A percentile compares a stretch with the other conserved stretches of the same genome.
phyloP scores from a whole-genome alignment of 1,140 invertebrate species.

The Cydia splendana region DNA sequence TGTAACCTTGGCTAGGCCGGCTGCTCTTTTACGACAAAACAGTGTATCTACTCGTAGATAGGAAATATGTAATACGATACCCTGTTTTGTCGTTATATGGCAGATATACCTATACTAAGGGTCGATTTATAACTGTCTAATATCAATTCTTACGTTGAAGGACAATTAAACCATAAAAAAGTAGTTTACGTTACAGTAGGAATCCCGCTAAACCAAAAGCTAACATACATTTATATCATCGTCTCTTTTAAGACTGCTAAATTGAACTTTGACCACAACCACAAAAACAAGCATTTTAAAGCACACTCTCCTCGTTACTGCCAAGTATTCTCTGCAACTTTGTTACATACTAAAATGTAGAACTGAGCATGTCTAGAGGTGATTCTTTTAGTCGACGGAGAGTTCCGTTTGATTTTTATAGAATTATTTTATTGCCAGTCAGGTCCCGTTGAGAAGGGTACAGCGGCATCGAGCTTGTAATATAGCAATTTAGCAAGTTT shows the following conservation, averaged over 20 bases:
- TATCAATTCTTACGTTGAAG: no score
- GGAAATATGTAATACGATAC: no score
- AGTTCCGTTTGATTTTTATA: conserved; percentile 21
- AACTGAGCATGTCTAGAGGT: background rate
- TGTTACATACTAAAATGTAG: background rate
- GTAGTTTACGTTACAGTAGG: no score
- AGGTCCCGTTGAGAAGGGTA: conserved; percentile 19
- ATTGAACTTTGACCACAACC: background rate
- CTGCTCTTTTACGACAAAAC: no score
- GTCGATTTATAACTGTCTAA: no score
- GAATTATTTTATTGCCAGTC: conserved; percentile 23
- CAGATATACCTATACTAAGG: no score
- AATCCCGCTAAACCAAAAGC: no score
- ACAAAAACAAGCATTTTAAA: conserved; percentile 16
- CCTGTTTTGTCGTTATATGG: no score
- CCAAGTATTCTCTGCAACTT: conserved; percentile 1
- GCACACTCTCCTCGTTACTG: conserved; percentile 4
- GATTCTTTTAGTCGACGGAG: conserved; percentile 2
- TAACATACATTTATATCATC: background rate
- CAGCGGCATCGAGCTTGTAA: background rate
- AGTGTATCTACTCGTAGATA: no score
- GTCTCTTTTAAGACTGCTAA: background rate
- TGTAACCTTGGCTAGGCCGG: no score
- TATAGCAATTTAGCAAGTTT: background rate
- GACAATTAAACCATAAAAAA: no score